Evolutionary conservation across 2,888 invertebrate genomes (phyloP).

Genomic region (Empis livida): DNA sequence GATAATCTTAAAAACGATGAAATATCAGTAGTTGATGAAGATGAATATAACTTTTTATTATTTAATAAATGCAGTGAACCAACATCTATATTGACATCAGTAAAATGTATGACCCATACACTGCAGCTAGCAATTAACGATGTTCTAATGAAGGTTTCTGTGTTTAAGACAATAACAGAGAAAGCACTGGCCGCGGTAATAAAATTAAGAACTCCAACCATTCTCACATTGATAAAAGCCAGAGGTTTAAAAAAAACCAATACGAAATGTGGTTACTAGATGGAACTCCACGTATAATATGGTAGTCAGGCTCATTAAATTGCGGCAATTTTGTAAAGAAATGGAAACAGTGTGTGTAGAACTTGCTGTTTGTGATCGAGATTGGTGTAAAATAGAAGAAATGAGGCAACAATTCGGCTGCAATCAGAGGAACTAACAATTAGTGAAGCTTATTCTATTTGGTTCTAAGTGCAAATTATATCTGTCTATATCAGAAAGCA

Average conservation of each 20-base stretch:
- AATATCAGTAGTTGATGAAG: too few relatives aligned
- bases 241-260: not conserved
- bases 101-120: not conserved
- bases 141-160: not conserved
- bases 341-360: not conserved
- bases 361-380: too few relatives aligned
- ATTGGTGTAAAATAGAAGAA: not conserved
- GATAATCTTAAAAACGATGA: not conserved
- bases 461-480: not conserved
- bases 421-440: not conserved
- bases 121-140: not conserved
- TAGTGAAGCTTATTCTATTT: not conserved
- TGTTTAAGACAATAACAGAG: not conserved
- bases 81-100: not conserved
- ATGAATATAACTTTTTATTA: too few relatives aligned
- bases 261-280: not conserved
- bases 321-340: conserved; percentile 1
- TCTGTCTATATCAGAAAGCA: not conserved
- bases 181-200: not conserved
- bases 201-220: not conserved
- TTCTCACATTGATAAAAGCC: not conserved
- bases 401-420: not conserved
- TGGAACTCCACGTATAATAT: not conserved
- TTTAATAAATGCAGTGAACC: not conserved
- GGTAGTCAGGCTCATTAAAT: not conserved